Evolutionary conservation across 2,113 vertebrate species (phyloP).

Genomic region (Muntiacus reevesi): DNA sequence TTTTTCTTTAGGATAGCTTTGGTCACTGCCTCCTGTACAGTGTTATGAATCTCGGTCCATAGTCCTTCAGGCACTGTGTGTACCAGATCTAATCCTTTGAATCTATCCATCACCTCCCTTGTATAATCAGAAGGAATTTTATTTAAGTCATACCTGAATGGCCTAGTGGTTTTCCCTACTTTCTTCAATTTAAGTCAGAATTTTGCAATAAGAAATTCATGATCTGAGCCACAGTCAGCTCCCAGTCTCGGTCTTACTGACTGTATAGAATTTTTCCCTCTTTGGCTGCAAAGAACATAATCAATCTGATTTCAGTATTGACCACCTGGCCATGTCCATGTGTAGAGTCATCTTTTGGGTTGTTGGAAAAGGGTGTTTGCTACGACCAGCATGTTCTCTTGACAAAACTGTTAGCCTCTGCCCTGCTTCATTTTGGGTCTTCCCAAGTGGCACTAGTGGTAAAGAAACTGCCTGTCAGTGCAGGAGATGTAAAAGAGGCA

Average conservation of each 20-base stretch:
- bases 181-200: neutral
- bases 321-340: neutral
- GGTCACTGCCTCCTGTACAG: neutral
- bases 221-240: neutral
- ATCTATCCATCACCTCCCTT: neutral
- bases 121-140: neutral
- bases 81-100: neutral
- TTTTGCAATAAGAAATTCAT: neutral
- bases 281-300: neutral
- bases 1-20: neutral
- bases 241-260: neutral
- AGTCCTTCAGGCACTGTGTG: neutral
- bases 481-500: neutral
- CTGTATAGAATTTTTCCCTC: neutral
- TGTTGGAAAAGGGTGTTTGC: neutral
- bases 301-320: neutral
- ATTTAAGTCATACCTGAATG: neutral
- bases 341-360: neutral
- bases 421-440: neutral
- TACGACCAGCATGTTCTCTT: neutral
- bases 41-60: neutral
- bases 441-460: neutral
- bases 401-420: neutral
- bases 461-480: neutral
- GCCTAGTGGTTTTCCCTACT: neutral